phyloP scores from a whole-genome alignment of 2,888 invertebrate species.

The Arrhopalites spinosus region DNA sequence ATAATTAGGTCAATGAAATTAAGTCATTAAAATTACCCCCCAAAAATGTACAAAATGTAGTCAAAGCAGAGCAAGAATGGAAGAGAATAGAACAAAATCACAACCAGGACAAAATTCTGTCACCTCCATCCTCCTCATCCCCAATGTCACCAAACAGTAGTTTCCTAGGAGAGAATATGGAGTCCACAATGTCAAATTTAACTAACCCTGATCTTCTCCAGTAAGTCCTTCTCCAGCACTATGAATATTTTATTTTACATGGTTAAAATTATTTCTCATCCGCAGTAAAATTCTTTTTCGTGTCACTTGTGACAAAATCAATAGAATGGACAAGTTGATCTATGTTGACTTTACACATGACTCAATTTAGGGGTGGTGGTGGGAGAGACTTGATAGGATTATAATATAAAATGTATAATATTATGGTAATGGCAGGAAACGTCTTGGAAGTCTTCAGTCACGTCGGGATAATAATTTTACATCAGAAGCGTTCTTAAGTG shows the following conservation, averaged over 20 bases:
- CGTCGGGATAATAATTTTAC: constrained; percentile 41
- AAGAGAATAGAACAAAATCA: constrained; percentile 42
- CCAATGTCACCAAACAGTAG: not conserved
- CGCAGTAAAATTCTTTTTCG: not conserved
- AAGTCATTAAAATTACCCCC: no score
- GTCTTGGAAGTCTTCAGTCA: constrained; percentile 48
- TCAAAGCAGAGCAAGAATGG: constrained; percentile 53
- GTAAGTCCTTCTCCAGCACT: constrained; percentile 39
- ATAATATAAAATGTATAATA: no score
- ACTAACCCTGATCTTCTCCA: constrained; percentile 46
- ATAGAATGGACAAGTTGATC: no score
- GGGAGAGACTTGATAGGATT: no score
- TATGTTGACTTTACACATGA: not conserved
- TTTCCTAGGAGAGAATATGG: constrained; percentile 1
- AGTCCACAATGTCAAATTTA: constrained; percentile 33
- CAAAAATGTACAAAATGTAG: no score
- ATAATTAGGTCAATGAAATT: no score
- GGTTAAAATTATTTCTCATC: not conserved
- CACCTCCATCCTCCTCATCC: not conserved
- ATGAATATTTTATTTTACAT: not conserved
- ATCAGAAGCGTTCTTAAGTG: constrained; percentile 42
- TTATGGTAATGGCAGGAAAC: no score
- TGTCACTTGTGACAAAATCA: no score
- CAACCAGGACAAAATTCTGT: not conserved
- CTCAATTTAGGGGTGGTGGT: no score